A percentile compares a stretch with the other conserved stretches of the same genome.
Conservation (phyloP, 2,113 vertebrate genomes). For the Nycticorax nycticorax region DNA sequence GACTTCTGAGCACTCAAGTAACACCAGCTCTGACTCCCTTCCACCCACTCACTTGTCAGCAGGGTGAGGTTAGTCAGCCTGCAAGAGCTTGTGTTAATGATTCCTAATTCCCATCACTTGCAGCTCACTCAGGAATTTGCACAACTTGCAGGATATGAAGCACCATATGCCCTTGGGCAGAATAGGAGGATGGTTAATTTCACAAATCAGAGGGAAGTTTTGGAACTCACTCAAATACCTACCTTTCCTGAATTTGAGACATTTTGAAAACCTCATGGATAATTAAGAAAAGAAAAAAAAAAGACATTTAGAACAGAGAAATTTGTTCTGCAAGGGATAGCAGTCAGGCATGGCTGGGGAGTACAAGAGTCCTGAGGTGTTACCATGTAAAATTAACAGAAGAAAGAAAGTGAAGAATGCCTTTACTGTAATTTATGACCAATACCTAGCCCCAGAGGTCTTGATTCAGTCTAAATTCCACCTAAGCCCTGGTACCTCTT, state of each 20-base stretch:
- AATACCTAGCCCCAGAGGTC: neutral
- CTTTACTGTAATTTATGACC: neutral
- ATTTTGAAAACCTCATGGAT: neutral
- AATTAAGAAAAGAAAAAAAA: neutral
- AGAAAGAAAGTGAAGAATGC: neutral
- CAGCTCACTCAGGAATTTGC: neutral
- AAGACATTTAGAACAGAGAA: neutral
- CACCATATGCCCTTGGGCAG: neutral
- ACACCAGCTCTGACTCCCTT: neutral
- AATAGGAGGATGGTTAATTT: neutral
- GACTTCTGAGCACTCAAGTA: neutral
- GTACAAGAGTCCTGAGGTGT: neutral
- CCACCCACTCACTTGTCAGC: neutral
- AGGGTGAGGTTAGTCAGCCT: neutral
- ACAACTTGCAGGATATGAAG: neutral
- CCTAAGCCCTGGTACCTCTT: neutral
- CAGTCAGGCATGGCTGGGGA: rapidly evolving
- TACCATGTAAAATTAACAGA: neutral
- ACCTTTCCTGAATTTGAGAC: neutral
- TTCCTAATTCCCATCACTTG: neutral
- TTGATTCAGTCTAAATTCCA: neutral
- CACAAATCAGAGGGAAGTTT: neutral
- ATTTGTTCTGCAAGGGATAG: neutral
- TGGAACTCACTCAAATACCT: neutral
- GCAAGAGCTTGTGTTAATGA: neutral